Percentiles rank a stretch among this genome's conserved stretches.
phyloP scores from a whole-genome alignment of 2,888 invertebrate genomes.

The Parochlus steinenii region DNA sequence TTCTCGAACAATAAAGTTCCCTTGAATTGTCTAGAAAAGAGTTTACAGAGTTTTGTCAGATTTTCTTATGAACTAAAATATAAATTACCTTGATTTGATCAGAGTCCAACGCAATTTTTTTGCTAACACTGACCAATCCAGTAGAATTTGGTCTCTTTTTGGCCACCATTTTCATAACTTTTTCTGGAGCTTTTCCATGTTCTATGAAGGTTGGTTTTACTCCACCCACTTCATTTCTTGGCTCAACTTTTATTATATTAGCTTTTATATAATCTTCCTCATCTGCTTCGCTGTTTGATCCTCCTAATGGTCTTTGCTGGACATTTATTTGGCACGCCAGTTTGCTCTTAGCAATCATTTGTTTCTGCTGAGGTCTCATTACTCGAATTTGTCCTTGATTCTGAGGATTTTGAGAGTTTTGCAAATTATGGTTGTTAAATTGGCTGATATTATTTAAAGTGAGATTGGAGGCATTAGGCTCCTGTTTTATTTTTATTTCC shows the following conservation, averaged over 20 bases:
- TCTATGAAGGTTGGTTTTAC: not conserved
- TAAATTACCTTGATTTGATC: too few species aligned
- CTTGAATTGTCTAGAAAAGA: too few species aligned
- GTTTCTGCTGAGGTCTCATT: not conserved
- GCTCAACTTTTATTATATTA: conserved; percentile 10
- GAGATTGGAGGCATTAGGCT: not conserved
- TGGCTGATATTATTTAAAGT: not conserved
- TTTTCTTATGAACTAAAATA: too few species aligned
- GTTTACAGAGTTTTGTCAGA: too few species aligned
- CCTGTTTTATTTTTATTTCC: conserved; percentile 20
- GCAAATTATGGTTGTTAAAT: not conserved
- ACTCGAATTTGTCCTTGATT: not conserved
- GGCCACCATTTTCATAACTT: too few species aligned
- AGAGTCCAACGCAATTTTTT: too few species aligned
- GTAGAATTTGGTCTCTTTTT: not conserved
- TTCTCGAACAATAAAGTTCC: not conserved
- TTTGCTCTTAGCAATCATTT: conserved; percentile 1
- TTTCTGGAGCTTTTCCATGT: not conserved
- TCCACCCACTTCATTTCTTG: not conserved
- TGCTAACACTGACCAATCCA: too few species aligned
- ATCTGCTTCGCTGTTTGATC: conserved; percentile 3
- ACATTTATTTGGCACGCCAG: not conserved
- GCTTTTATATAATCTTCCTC: conserved; percentile 11
- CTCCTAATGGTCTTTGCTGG: not conserved
- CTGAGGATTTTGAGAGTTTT: not conserved